These are phyloP conservation scores for Protaetia brevitarsis DNA, from an alignment of 1,140 invertebrate genomes.

Conservation along the genomic window DNA sequence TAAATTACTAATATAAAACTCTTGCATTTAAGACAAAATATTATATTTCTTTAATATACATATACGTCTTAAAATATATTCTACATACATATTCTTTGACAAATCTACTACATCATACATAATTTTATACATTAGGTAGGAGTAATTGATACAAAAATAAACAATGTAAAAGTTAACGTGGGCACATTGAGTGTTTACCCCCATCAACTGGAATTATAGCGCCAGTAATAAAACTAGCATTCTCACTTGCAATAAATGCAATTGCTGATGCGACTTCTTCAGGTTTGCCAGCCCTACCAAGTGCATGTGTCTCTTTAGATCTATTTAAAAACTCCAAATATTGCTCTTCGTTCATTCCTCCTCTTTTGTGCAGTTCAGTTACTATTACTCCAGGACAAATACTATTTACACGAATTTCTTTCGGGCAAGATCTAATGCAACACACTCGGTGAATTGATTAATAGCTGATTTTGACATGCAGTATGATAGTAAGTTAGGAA, in stretches of 20 bases:
- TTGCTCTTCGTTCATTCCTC: constrained; percentile 64
- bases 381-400: constrained; percentile 73
- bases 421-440: constrained; percentile 65
- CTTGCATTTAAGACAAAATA: no score
- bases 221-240: constrained; percentile 76
- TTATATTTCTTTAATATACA: no score
- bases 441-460: constrained; percentile 76
- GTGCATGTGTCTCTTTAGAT: constrained; percentile 69
- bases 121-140: no score
- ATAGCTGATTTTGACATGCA: constrained; percentile 78
- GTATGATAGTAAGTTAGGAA: constrained; percentile 66
- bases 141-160: no score
- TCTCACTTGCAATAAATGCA: constrained; percentile 73
- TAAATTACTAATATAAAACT: no score
- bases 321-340: constrained; percentile 70
- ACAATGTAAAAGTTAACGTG: constrained; percentile 44
- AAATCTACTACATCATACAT: no score
- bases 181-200: constrained; percentile 65
- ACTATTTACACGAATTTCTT: constrained; percentile 74
- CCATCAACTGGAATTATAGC: constrained; percentile 75
- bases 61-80: no score
- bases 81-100: no score
- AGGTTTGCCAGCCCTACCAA: constrained; percentile 68
- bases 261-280: constrained; percentile 75
- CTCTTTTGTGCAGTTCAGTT: constrained; percentile 72